Evolutionary conservation across 2,888 invertebrate species (phyloP), one percentile per base, ranked within the genome.

Genomic region (Creontiades dilutus): DNA sequence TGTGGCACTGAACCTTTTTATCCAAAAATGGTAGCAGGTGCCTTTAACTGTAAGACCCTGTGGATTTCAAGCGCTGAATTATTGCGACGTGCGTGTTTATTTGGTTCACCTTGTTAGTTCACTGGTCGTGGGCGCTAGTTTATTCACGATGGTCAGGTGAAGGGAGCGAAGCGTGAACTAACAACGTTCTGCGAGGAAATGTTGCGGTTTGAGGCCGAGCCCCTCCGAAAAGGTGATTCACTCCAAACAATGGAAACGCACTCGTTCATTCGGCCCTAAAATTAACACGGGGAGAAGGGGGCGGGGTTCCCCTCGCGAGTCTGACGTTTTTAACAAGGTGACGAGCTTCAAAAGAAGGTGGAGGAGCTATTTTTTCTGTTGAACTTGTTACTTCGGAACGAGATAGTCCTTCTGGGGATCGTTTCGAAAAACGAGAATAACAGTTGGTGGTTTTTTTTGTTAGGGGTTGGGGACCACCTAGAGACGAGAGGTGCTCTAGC

Each of bases 291-390:
- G 68, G 7, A 19, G n/a, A n/a, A n/a, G 61, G 61, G n/a, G 9
- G 48, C 48, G 13, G 48, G 13, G 52, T 13, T 16, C 52, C 11
- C 68, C 19, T 23, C 68, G 23, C 27, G 23, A 23, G 78, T 46
- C 46, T 14, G 78, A 14, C 78, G 46, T 46, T 78, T 78, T 46
- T 78, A 78, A 78, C 78, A 28, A 78, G 78, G 46, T 78, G 78
- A 78, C 78, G 37, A 37, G 76, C 13, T 13, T 9, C n/a, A 57
- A 57, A 57, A 57, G 52, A n/a, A 57, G n/a, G 57, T 57, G 16
- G n/a, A 57, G 57, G n/a, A n/a, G 57, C 3, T 37, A 4, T 2
- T 37, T 37, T 37, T 57, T 57, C 5, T 57, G 23, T 23, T 23
- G 68, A 23, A 23, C 68, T 68, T 68, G 68, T 68, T 68, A 68